These are phyloP conservation scores for Chlamydotis undulata DNA, from an alignment of 2,113 vertebrate species.

Conservation along the genomic window DNA sequence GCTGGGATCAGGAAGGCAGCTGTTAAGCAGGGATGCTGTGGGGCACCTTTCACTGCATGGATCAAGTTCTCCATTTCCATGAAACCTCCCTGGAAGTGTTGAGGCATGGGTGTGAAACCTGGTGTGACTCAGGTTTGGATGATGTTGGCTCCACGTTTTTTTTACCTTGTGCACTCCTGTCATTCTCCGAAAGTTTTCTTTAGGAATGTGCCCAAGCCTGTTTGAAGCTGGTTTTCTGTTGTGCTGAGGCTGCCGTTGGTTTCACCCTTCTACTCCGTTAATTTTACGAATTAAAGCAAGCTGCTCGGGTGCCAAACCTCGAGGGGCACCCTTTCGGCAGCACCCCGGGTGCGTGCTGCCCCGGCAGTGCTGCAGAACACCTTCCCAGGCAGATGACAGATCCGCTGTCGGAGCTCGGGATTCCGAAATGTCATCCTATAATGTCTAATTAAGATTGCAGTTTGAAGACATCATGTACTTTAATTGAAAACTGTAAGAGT, in stretches of 20 bases:
- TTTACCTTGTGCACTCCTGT: neutral
- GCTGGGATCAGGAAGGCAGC: neutral
- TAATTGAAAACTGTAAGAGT: constrained; percentile 73
- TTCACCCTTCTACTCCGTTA: neutral
- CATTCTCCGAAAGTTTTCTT: neutral
- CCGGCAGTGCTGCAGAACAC: neutral
- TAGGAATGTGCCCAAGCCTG: neutral
- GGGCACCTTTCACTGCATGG: neutral
- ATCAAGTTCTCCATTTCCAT: fast-evolving
- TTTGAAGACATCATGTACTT: constrained; percentile 72
- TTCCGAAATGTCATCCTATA: constrained; percentile 73
- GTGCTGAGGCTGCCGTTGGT: neutral
- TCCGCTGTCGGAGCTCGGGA: constrained; percentile 8
- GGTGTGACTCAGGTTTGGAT: neutral
- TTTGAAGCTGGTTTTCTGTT: neutral
- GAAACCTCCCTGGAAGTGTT: neutral
- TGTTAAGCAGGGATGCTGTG: fast-evolving
- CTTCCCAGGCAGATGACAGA: neutral
- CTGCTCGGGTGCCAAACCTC: fast-evolving
- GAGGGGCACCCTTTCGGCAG: fast-evolving
- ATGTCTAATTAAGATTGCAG: constrained; percentile 73
- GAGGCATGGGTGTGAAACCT: neutral
- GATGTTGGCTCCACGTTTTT: neutral
- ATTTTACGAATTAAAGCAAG: neutral
- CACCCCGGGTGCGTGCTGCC: neutral